Evolutionary conservation across 2,888 invertebrate species (phyloP), one percentile per base, ranked within the genome.

Genomic region (Callosobruchus maculatus): DNA sequence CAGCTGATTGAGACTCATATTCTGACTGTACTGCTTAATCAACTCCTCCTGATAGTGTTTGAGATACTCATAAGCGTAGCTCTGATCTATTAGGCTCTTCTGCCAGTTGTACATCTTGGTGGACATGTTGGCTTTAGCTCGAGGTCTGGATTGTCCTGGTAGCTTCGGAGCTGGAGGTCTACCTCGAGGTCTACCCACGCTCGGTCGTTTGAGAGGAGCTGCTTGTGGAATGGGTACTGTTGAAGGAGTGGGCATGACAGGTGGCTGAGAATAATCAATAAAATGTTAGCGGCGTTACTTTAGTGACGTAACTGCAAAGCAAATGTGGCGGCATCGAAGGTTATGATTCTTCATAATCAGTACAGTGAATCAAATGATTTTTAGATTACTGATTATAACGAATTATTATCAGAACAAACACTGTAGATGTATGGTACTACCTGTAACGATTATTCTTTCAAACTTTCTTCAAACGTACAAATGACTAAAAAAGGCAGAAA

Each of bases 111-210:
- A 80, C 66, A 79, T 77, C 31, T 81, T 77, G 4, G 76, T 69
- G 13, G 76, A 30, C 26, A 77, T 80, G 0, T 83, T 81, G 75
- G 79, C 82, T 74, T 81, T 85, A 73, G 77, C 85, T 79, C 82
- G 83, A 73, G 80, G 83, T 77, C 80, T 83, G 72, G 76, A 78
- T 77, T 80, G 84, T 5, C 81, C 83, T 3, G 80, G 84, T 73
- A 81, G 78, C 78, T 84, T 87, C 0, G 86, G 84, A 80, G 89
- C 86, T 0, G 89, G 89, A 0, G 90, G 89, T 0, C 89, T 86
- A 67, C 90, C 90, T 20, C 89, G 83, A 0, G 89, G 89, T 77
- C 89, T 84, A 13, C 88, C 88, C n/a, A 83, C 75, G 13, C 84
- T 84, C 5, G 87, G 85, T 21, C 77, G 84, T 77, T 80, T 85